These are phyloP conservation scores for Polyodon spathula DNA, from an alignment of 2,113 vertebrate species.

Conservation along the genomic window DNA sequence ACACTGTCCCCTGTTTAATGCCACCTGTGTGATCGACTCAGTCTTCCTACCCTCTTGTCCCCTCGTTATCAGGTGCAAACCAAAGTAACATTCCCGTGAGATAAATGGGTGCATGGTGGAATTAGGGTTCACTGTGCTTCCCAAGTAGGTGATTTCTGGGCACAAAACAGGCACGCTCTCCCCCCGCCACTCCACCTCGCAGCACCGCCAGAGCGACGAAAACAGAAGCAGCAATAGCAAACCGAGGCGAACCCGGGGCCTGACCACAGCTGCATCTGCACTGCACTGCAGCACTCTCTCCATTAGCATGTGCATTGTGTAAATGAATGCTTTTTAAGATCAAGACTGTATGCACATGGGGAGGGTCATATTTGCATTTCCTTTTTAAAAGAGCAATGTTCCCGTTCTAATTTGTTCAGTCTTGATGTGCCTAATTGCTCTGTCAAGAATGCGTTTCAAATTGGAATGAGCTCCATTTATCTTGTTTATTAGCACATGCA, in stretches of 20 bases:
- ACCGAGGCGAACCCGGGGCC: background rate
- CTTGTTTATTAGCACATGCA: constrained; percentile 33
- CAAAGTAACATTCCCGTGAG: too few relatives aligned
- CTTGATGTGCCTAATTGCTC: constrained; percentile 13
- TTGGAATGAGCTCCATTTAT: constrained; percentile 31
- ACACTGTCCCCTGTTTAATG: too few relatives aligned
- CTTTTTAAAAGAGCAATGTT: background rate
- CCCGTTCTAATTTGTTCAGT: constrained; percentile 3
- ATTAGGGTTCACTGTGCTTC: too few relatives aligned
- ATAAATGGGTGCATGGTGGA: too few relatives aligned
- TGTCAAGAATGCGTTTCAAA: constrained; percentile 22
- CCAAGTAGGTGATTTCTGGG: too few relatives aligned
- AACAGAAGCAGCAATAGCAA: background rate
- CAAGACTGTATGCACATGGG: constrained; percentile 6
- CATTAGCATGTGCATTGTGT: constrained; percentile 16
- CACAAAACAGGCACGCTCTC: too few relatives aligned
- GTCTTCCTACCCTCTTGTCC: too few relatives aligned
- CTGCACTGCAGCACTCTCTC: background rate
- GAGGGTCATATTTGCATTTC: background rate
- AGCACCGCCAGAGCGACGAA: too few relatives aligned
- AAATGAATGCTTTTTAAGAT: constrained; percentile 17
- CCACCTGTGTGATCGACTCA: too few relatives aligned
- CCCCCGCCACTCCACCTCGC: too few relatives aligned
- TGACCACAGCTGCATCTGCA: constrained; percentile 7
- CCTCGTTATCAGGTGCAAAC: too few relatives aligned